Evolutionary conservation across 2,888 invertebrate species (phyloP).

Genomic region (Drosophila prolongata): DNA sequence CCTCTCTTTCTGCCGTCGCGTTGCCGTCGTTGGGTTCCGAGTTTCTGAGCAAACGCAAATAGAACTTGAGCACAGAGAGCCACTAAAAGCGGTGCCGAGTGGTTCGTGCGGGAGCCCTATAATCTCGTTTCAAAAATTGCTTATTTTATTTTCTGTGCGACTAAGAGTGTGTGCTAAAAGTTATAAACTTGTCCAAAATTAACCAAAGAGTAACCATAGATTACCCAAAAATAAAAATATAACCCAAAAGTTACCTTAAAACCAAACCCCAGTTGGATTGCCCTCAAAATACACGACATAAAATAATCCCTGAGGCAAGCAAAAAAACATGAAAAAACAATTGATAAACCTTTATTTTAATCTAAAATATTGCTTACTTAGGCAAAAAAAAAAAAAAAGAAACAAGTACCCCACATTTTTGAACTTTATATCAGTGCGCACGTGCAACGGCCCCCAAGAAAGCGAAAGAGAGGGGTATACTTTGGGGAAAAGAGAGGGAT

Average conservation of each 20-base stretch:
- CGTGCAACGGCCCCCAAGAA: conserved; percentile 53
- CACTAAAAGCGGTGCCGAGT: conserved; percentile 45
- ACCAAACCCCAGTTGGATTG: neutral
- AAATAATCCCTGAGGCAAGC: conserved; percentile 27
- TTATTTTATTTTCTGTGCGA: conserved; percentile 17
- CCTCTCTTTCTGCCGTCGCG: conserved; percentile 15
- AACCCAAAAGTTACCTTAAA: neutral
- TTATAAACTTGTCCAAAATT: neutral
- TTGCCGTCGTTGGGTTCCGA: conserved; percentile 39
- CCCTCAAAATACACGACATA: neutral
- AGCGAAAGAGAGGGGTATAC: neutral
- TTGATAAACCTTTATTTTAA: conserved; percentile 1
- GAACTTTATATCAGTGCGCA: conserved; percentile 45
- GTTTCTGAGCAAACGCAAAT: conserved; percentile 74
- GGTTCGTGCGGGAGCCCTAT: conserved; percentile 18
- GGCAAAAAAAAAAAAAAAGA: neutral
- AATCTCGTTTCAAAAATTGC: conserved; percentile 6
- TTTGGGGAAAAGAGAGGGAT: neutral
- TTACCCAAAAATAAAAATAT: neutral
- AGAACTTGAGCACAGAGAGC: conserved; percentile 61
- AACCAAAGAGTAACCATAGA: neutral
- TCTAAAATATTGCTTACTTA: neutral
- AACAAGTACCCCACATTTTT: neutral
- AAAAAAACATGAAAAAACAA: conserved; percentile 1
- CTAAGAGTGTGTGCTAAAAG: conserved; percentile 9